A percentile compares a stretch with the other conserved stretches of the same genome.
These are phyloP conservation scores for Gopherus flavomarginatus DNA, from an alignment of 2,113 vertebrate species.

Conservation along the genomic window DNA sequence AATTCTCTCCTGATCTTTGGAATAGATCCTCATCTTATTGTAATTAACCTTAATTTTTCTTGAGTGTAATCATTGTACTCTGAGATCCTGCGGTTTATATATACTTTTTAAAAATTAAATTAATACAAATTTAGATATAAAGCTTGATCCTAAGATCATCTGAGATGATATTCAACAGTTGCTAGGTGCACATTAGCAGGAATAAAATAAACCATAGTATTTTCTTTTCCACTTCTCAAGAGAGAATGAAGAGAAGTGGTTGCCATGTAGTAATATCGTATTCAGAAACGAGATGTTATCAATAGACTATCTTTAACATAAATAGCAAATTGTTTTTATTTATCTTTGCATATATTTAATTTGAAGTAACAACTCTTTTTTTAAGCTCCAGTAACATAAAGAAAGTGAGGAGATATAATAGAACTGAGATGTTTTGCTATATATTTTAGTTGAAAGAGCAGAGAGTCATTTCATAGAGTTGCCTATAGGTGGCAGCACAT, in stretches of 20 bases:
- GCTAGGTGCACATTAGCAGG: not conserved
- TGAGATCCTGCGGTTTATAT: not conserved
- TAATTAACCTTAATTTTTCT: not conserved
- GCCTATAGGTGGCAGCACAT: constrained; percentile 80
- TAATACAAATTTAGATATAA: not conserved
- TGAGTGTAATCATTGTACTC: not conserved
- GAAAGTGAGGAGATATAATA: not conserved
- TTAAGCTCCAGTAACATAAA: not conserved
- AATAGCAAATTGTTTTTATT: not conserved
- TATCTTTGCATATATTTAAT: not conserved
- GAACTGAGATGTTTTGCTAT: fast-evolving
- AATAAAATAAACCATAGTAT: not conserved
- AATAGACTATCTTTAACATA: not conserved
- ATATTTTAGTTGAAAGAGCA: not conserved
- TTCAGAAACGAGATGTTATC: not conserved
- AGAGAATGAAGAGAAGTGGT: not conserved
- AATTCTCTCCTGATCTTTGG: not conserved
- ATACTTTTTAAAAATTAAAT: not conserved
- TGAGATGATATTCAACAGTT: not conserved
- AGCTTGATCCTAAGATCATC: not conserved
- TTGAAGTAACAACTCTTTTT: not conserved
- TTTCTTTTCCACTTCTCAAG: not conserved
- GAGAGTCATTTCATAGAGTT: not conserved
- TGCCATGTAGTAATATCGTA: not conserved
- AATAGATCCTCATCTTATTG: not conserved